Evolutionary conservation across 2,888 invertebrate species (phyloP).

Genomic region (Xanthorhoe spadicearia): DNA sequence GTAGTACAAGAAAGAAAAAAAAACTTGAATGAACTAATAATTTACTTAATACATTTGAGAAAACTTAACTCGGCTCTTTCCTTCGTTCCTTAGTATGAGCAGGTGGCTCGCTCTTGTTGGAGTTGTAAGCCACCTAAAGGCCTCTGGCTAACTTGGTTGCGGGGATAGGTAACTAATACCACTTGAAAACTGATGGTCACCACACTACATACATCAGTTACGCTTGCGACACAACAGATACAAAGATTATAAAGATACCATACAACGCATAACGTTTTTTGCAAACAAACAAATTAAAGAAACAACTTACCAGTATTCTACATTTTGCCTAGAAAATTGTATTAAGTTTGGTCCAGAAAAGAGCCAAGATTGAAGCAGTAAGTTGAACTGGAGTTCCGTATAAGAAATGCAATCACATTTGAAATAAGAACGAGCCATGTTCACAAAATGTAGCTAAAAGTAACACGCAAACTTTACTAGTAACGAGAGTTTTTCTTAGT

Average conservation of each 20-base stretch:
- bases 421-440: background rate
- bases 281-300: background rate
- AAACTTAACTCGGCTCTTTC: too few relatives aligned
- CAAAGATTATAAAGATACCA: too few relatives aligned
- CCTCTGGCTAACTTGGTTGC: too few relatives aligned
- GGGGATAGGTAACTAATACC: too few relatives aligned
- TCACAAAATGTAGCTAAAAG: background rate
- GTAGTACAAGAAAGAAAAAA: too few relatives aligned
- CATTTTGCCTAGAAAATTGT: constrained; percentile 52
- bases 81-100: too few relatives aligned
- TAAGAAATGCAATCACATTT: constrained; percentile 3
- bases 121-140: too few relatives aligned
- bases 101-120: too few relatives aligned
- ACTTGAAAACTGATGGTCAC: too few relatives aligned
- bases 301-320: background rate
- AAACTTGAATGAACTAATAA: too few relatives aligned
- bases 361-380: constrained; percentile 19
- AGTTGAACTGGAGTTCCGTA: constrained; percentile 1
- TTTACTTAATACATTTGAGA: too few relatives aligned
- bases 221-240: background rate
- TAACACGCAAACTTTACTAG: background rate
- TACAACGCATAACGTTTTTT: background rate
- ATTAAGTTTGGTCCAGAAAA: constrained; percentile 50
- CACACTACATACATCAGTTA: too few relatives aligned
- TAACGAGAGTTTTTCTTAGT: background rate